Evolutionary conservation across 2,113 vertebrate species (phyloP), one percentile per base, ranked within the genome.

Genomic region (Psophia crepitans): DNA sequence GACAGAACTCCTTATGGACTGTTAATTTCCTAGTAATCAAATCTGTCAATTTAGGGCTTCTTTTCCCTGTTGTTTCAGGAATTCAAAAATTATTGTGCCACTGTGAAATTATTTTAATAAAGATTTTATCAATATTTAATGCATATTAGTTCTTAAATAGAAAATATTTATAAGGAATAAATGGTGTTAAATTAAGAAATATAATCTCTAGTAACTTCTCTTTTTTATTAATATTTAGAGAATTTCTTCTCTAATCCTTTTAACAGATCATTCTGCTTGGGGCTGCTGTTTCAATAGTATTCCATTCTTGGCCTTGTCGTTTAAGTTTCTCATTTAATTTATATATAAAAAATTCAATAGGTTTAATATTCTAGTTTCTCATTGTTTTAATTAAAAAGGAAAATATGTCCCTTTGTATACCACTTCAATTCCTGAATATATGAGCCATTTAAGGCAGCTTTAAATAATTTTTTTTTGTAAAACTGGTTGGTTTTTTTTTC

Each of bases 91-190:
- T 20, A 81, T 80, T 58, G 17, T 44, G 43, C 33, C 30, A n/a
- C 46, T 68, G 16, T 74, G 60, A 88, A 80, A 84, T 26, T 56
- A 64, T 43, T 92, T 94, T 96, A 97, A 91, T 94, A 93, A 95
- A 76, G 92, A 57, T 43, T 84, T 90, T 37, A 86, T 96, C 48
- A 92, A 97, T 95, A 79, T 71, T 96, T 90, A 84, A 94, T 87
- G 65, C 15, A 9, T 60, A 77, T 94, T 94, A 92, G 51, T 28
- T 20, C 73, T 97, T 89, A 97, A 87, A 94, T 94, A 93, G 87
- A 96, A 96, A 97, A 97, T 92, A 95, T 95, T 97, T 96, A 71
- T 92, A 93, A 90, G 48, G 80, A 89, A 79, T 56, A 93, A 95
- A 92, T 89, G 68, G 33, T 33, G 28, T 75, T 94, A 94, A 95